phyloP scores from a whole-genome alignment of 2,888 invertebrate genomes.

The Ochropleura leucogaster region DNA sequence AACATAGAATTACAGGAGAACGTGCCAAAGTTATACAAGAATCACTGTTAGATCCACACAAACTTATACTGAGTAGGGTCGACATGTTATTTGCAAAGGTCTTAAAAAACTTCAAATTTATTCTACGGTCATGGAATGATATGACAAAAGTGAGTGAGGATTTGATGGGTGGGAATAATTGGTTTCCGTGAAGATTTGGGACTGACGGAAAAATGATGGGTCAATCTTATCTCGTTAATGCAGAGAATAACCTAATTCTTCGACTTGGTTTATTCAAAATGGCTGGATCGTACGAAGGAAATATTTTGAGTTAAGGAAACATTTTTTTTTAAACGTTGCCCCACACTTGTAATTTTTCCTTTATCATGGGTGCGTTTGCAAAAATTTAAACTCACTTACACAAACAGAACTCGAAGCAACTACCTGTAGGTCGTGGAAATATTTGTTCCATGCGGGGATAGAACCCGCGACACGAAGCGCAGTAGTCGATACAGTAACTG shows the following conservation, averaged over 20 bases:
- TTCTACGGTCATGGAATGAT: slow-evolving; percentile 52
- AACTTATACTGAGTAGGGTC: slow-evolving; percentile 60
- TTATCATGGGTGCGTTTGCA: no score
- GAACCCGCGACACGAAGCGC: no score
- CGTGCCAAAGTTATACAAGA: slow-evolving; percentile 24
- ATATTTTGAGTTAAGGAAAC: no score
- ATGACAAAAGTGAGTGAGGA: slow-evolving; percentile 54
- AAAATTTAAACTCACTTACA: no score
- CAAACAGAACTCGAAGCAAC: no score
- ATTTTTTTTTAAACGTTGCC: no score
- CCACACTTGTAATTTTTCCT: no score
- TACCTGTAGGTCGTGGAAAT: no score
- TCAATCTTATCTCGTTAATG: slow-evolving; percentile 22
- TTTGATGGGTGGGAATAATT: slow-evolving; percentile 49
- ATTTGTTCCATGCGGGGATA: no score
- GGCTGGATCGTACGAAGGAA: rapidly evolving
- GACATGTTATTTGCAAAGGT: slow-evolving; percentile 64
- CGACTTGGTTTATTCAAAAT: neutral
- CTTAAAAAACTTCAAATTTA: slow-evolving; percentile 60
- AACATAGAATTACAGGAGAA: neutral
- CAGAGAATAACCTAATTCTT: neutral
- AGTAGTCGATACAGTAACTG: no score
- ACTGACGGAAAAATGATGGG: slow-evolving; percentile 30
- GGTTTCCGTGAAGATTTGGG: slow-evolving; percentile 31
- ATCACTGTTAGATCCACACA: slow-evolving; percentile 45